These are phyloP conservation scores for Syngnathoides biaculeatus DNA, from an alignment of 2,113 vertebrate species.

Conservation along the genomic window DNA sequence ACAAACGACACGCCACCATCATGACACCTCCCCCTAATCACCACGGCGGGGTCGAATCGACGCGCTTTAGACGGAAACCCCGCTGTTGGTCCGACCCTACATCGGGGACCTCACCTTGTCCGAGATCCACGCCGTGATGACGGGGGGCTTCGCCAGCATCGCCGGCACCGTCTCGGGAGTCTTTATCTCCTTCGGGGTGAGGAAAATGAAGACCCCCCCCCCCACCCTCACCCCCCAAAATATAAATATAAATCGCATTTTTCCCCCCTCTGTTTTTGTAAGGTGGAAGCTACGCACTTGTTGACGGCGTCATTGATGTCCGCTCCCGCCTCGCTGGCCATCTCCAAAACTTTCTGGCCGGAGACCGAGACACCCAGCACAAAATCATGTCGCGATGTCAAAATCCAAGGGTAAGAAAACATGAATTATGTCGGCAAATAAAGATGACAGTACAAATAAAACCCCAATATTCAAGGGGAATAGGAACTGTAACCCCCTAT, in stretches of 20 bases:
- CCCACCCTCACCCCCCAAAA: too few relatives aligned
- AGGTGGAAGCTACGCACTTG: slow-evolving; percentile 82
- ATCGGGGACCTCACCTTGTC: slow-evolving; percentile 75
- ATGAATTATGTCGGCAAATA: not conserved
- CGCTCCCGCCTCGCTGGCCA: slow-evolving; percentile 81
- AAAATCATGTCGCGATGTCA: slow-evolving; percentile 53
- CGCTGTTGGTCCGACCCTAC: slow-evolving; percentile 79
- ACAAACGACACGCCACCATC: not conserved
- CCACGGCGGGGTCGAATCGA: not conserved
- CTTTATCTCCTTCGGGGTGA: slow-evolving; percentile 87
- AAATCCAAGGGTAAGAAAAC: slow-evolving; percentile 72
- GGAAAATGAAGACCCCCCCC: too few relatives aligned
- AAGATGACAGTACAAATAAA: not conserved
- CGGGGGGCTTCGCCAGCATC: slow-evolving; percentile 82
- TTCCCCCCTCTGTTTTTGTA: slow-evolving; percentile 8
- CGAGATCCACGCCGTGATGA: slow-evolving; percentile 85
- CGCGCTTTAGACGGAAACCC: slow-evolving; percentile 75
- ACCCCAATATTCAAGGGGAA: too few relatives aligned
- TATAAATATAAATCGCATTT: too few relatives aligned
- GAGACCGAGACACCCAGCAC: slow-evolving; percentile 76
- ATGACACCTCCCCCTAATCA: not conserved
- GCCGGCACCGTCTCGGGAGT: slow-evolving; percentile 81
- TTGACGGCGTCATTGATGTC: slow-evolving; percentile 86
- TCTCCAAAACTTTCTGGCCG: slow-evolving; percentile 85
- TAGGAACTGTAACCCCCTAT: too few relatives aligned